Base-by-base conservation (phyloP, 2,888 invertebrate species). In the Minunthozetes semirufus region DNA sequence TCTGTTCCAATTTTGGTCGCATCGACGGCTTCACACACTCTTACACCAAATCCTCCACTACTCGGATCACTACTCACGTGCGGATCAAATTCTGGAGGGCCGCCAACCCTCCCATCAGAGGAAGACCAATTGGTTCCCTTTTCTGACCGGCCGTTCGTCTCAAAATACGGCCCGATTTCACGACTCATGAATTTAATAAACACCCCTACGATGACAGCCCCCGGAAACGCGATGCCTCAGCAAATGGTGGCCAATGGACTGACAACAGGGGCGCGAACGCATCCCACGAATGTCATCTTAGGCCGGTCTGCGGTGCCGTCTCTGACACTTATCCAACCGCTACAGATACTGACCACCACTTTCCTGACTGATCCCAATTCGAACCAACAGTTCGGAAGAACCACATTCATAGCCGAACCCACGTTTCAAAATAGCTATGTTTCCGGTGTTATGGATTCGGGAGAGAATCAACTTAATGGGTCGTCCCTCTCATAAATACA, bases 141-240 rank as follows among this genome's bases (percentile, higher is more conserved):
- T 81, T 68, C 66, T 76, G 88, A 88, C 80, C 85, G 87, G 46
- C 87, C 88, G 0, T 84, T 87, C 29, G 87, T 87, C 22, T 88
- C 88, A 78, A 89, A 88, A 82, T 89, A 87, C 81, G 89, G 89
- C 3, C 89, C 89, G 0, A 89, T 89, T 78, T 89, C 89, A 0
- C 83, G 87, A 15, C 72, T 71, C 11, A 13, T 74, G 53, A 74
- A 56, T 70, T 42, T 74, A 2, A 74, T 74, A 22, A 74, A 74
- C 38, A 74, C 74, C 9, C 74, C 68, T 3, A 74, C 74, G 8
- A 70, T 74, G 48, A 53, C 70, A 15, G 66, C 53, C 17, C 68
- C 68, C n/a, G 72, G 72, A n/a, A 50, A 72, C 17, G 50, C 27
- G 5, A 42, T 68, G 38, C n/a, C 27, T 6, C 72, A 72, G 27